Evolutionary conservation across 1,140 invertebrate genomes (phyloP).

Genomic region (Cyphomyrmex costatus): DNA sequence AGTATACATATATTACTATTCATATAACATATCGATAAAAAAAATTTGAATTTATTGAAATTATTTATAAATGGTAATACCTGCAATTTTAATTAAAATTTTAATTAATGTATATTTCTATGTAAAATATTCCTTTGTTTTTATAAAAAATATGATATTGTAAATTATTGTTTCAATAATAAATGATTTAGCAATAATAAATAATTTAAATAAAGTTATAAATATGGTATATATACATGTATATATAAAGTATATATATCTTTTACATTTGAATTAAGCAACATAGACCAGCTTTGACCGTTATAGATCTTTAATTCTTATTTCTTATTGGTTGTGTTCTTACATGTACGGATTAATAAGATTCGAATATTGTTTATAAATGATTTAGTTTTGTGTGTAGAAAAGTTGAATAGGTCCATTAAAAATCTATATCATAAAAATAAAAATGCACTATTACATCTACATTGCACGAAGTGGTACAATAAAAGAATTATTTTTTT

Average conservation of each 20-base stretch:
- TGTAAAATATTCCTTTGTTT: neutral
- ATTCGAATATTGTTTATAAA: too few species aligned
- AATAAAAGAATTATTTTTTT: neutral
- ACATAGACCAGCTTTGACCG: too few species aligned
- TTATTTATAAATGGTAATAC: neutral
- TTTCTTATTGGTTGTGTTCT: too few species aligned
- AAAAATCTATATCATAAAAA: neutral
- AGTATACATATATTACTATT: too few species aligned
- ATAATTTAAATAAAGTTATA: too few species aligned
- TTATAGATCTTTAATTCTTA: too few species aligned
- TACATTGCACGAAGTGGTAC: neutral
- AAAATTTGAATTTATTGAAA: neutral
- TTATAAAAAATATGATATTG: neutral
- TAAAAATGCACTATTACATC: neutral
- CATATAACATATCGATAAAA: too few species aligned
- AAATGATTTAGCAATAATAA: too few species aligned
- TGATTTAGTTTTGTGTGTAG: neutral
- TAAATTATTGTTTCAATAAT: constrained; percentile 20
- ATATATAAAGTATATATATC: too few species aligned
- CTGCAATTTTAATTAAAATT: neutral
- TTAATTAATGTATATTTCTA: neutral
- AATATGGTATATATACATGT: too few species aligned
- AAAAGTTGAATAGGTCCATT: constrained; percentile 24
- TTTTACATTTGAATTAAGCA: too few species aligned
- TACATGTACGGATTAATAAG: too few species aligned